Conservation (phyloP, 2,888 invertebrate genomes). For the Drosophila percnosoma region DNA sequence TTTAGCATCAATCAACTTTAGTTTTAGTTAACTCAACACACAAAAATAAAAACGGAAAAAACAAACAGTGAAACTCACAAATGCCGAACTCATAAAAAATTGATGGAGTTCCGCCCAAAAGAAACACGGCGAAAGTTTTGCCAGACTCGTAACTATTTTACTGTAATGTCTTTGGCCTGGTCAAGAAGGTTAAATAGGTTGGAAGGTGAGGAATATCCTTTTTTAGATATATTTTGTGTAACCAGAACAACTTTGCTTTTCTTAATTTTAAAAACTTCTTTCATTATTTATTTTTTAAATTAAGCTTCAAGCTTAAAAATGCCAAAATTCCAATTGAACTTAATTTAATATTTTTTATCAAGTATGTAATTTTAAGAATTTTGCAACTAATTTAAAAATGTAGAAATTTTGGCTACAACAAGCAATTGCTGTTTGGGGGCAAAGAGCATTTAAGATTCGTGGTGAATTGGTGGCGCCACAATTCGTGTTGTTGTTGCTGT, state of each 20-base stretch:
- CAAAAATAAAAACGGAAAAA: constrained; percentile 8
- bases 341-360: no score
- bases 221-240: not conserved
- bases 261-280: no score
- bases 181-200: not conserved
- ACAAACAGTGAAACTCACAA: constrained; percentile 36
- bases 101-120: constrained; percentile 31
- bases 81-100: constrained; percentile 48
- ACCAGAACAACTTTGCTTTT: not conserved
- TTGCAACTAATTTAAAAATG: not conserved
- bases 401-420: not conserved
- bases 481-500: constrained; percentile 18
- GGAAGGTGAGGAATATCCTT: not conserved
- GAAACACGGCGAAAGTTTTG: constrained; percentile 42
- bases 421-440: constrained; percentile 5
- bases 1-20: constrained; percentile 65
- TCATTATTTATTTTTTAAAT: no score
- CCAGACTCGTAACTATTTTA: constrained; percentile 16
- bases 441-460: constrained; percentile 53
- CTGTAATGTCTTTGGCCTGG: not conserved
- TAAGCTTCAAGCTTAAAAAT: no score
- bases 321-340: no score
- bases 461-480: constrained; percentile 38
- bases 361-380: not conserved
- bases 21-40: constrained; percentile 34